Base-by-base conservation (phyloP, 2,113 vertebrate species). In the Bucco capensis region DNA sequence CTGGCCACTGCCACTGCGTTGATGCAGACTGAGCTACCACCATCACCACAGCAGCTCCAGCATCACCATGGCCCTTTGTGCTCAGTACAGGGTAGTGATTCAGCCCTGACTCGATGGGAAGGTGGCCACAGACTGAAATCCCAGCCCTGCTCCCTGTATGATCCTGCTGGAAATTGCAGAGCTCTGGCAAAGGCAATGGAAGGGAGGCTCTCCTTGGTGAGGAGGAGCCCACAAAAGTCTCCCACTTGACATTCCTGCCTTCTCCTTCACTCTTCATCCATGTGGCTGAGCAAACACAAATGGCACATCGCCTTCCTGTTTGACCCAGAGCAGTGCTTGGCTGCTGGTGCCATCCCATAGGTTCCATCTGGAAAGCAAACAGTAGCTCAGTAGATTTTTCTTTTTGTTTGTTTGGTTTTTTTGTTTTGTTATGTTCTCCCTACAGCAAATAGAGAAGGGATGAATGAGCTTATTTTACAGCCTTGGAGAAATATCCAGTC, bases 391-490 rank as follows among this genome's bases (percentile, higher is more conserved):
- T 50, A 49, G 76, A 35, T 33, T 82, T 56, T 62, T 54, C 33
- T 31, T 81, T 58, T 42, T 37, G 2, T 22, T 14, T n/a, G 27
- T 51, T 11, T 21, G 19, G 17, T 17, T 30, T 53, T 19, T 27
- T 12, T n/a, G 22, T 38, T 37, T 74, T 58, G 28, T 49, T 74
- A 64, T 77, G 19, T 49, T 80, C 25, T 75, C 42, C 56, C 50
- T 37, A 33, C 57, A 87, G 76, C 47, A 93, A 78, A 80, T 5
- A 86, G 46, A 69, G 58, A 78, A 89, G 77, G 69, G 76, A 83
- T 91, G 90, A 96, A 94, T 86, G 83, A 83, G 90, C 72, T 93
- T 81, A 90, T 91, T 91, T 90, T 80, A 67, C 69, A 94, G 82
- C 69, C 83, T 91, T 5, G 1, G 72, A 88, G 86, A 61, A 90